Conservation (phyloP, 2,113 vertebrate genomes). For the Lontra canadensis region DNA sequence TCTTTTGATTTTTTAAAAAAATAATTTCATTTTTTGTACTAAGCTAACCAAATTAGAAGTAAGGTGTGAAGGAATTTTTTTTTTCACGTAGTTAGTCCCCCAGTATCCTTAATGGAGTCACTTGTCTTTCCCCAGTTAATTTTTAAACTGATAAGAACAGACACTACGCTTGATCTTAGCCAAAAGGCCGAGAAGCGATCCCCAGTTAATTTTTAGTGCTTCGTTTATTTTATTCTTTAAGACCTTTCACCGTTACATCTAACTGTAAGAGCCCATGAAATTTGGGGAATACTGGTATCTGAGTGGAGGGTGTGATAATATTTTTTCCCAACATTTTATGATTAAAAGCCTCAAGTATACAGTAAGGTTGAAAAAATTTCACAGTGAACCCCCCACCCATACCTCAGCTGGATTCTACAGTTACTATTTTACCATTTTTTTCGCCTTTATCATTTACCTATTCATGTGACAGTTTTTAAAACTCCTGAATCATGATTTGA, state of each 20-base stretch:
- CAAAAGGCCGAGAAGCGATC: too few relatives aligned
- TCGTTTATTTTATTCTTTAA: background rate
- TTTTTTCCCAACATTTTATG: background rate
- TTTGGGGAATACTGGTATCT: background rate
- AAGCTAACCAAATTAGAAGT: background rate
- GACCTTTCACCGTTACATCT: background rate
- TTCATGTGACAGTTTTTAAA: background rate
- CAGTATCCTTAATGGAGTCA: background rate
- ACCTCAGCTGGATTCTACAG: background rate
- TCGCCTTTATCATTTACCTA: background rate
- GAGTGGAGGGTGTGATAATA: background rate
- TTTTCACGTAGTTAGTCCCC: background rate
- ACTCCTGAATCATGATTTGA: conserved; percentile 2
- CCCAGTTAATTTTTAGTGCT: background rate
- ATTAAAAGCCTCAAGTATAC: background rate
- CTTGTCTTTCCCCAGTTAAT: background rate
- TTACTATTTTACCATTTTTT: background rate
- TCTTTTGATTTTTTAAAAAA: background rate
- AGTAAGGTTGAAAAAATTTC: background rate
- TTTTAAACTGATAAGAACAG: too few relatives aligned
- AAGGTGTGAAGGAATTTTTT: background rate
- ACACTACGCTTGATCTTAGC: too few relatives aligned
- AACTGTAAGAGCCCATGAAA: background rate
- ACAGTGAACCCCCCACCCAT: background rate
- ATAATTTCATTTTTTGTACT: background rate